These are phyloP conservation scores for Pomacea canaliculata DNA, from an alignment of 2,888 invertebrate genomes.

Conservation along the genomic window DNA sequence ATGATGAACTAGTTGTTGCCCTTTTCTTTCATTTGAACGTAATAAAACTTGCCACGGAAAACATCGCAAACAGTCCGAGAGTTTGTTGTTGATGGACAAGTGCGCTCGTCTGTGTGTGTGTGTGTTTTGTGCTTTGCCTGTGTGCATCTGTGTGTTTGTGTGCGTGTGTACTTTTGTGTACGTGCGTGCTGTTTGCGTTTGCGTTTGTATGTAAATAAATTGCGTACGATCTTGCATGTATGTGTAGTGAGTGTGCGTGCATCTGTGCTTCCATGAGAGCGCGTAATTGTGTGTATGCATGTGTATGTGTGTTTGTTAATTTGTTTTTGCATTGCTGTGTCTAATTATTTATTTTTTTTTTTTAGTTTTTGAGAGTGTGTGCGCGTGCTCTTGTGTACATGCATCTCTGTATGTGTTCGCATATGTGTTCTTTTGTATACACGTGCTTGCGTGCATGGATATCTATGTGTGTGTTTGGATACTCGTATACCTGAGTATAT, in stretches of 20 bases:
- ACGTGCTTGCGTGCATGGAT: too few relatives aligned
- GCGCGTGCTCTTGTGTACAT: too few relatives aligned
- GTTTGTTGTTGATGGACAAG: neutral
- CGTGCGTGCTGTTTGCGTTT: neutral
- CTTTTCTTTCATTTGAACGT: too few relatives aligned
- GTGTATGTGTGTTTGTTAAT: slow-evolving; percentile 5
- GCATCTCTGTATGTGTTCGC: too few relatives aligned
- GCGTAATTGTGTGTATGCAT: neutral
- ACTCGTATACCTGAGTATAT: too few relatives aligned
- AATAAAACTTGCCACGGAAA: too few relatives aligned
- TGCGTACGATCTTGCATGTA: neutral
- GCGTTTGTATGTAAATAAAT: neutral
- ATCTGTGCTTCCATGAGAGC: slow-evolving; percentile 2
- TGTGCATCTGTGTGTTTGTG: neutral
- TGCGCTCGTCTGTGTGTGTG: neutral
- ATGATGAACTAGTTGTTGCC: too few relatives aligned
- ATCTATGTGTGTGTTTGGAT: too few relatives aligned
- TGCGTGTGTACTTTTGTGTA: neutral
- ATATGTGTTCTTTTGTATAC: too few relatives aligned
- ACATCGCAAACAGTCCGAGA: too few relatives aligned
- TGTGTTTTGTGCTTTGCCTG: neutral
- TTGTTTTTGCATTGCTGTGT: neutral
- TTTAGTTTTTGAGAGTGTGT: neutral
- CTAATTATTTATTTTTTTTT: neutral
- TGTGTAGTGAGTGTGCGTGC: slow-evolving; percentile 14